Evolutionary conservation across 53 echinoderm and acorn worm genomes (phyloP), one percentile per base, ranked within the genome.

Genomic region (Mesocentrotus franciscanus): DNA sequence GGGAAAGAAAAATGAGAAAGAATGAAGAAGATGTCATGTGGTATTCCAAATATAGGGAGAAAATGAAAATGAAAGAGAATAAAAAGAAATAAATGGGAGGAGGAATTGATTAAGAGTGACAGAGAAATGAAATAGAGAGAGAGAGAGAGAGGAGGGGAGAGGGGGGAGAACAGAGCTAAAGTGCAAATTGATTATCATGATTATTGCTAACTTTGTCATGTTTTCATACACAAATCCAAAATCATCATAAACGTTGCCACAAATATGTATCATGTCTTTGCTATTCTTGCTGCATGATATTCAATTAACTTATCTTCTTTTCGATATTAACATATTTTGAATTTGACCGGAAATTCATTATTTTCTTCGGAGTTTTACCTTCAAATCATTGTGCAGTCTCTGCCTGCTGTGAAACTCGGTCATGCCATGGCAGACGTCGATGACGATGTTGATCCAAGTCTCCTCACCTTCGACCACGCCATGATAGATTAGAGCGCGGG

Each of bases 361-460:
- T 8, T 29, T 9, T 72, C 29, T 27, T 29, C 27, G n/a, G 9
- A 9, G 72, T 85, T 12, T 32, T 90, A 90, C 92, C 92, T 92
- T 92, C 24, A 92, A 34, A 55, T 92, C 92, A 42, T 92, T 92
- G 55, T 66, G 55, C 18, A 92, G 71, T 11, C 36, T 92, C 36
- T 42, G 39, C 49, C 92, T 92, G 17, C 66, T 36, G n/a, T 92
- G 92, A 36, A 92, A 72, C 36, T 68, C 71, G 7, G 33, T 8
- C 34, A 92, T 92, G 1, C 92, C 92, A n/a, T 70, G 32, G 17
- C 68, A 70, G 39, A 92, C 33, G 42, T 92, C 92, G 36, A 36
- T 9, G 71, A 72, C 92, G 66, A 92, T 92, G 71, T 64, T 70
- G 68, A 70, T 24, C 92, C 92, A 92, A 1, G 92, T 70, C 71